Percentiles rank a stretch among this genome's conserved stretches.
Evolutionary conservation across 64 coral and sea anemone genomes (phyloP).

Genomic region (Anthopleura sola): DNA sequence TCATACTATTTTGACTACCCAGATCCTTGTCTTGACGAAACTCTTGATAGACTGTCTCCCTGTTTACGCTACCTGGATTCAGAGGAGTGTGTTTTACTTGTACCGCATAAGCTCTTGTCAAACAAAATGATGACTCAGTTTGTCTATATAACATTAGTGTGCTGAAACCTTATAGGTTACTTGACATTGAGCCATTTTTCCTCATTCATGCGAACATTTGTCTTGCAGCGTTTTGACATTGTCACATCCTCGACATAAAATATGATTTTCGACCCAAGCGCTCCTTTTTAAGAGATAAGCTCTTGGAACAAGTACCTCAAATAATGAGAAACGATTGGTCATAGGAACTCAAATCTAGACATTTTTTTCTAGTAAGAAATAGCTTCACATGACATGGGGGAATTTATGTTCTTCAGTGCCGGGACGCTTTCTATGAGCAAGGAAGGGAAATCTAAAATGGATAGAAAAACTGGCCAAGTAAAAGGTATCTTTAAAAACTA

Average conservation of each 20-base stretch:
- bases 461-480: no score
- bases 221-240: slow-evolving; percentile 9
- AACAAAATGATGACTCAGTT: background rate
- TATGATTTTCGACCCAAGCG: slow-evolving; percentile 7
- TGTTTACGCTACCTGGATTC: background rate
- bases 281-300: background rate
- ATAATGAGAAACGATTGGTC: background rate
- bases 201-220: slow-evolving; percentile 18
- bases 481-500: no score
- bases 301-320: background rate
- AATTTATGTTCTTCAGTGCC: no score
- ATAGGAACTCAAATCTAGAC: background rate
- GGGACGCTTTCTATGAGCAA: no score
- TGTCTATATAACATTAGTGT: background rate
- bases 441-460: no score
- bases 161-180: slow-evolving; percentile 16
- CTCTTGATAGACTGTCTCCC: background rate
- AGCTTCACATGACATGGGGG: background rate
- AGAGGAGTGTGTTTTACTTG: background rate
- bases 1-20: background rate
- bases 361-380: background rate
- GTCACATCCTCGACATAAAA: slow-evolving; percentile 17
- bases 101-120: background rate
- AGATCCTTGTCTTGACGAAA: background rate
- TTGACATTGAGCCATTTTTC: slow-evolving; percentile 13